These are phyloP conservation scores for Matsumurasca onukii DNA, from an alignment of 1,140 invertebrate genomes.

Conservation along the genomic window DNA sequence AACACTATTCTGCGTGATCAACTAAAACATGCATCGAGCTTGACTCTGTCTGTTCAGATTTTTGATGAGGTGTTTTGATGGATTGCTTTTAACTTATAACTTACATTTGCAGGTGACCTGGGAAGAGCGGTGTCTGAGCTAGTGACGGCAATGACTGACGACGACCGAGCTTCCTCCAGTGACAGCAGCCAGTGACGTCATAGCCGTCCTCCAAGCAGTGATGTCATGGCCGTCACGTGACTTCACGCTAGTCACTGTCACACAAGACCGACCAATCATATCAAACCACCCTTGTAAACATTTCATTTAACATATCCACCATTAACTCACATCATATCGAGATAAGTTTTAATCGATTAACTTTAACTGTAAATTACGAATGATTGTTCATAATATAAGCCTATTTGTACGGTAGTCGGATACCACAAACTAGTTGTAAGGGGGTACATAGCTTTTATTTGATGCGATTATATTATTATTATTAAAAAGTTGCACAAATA, in stretches of 20 bases:
- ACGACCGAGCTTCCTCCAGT: constrained; percentile 48
- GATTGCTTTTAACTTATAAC: no score
- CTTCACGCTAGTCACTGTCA: neutral
- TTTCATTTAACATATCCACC: constrained; percentile 21
- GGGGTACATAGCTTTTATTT: constrained; percentile 12
- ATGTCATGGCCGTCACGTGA: no score
- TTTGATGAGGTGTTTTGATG: no score
- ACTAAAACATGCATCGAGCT: no score
- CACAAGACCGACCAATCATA: constrained; percentile 12
- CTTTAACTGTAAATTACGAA: constrained; percentile 17
- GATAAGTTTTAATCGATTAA: constrained; percentile 24
- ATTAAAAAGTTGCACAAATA: constrained; percentile 13
- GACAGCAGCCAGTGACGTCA: constrained; percentile 23
- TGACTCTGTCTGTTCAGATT: no score
- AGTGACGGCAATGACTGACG: constrained; percentile 85
- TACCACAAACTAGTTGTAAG: constrained; percentile 1
- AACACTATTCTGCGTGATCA: no score
- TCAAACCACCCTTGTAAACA: constrained; percentile 2
- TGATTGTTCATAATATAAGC: neutral
- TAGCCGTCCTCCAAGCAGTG: no score
- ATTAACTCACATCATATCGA: constrained; percentile 5
- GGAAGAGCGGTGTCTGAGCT: constrained; percentile 82
- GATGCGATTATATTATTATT: constrained; percentile 22
- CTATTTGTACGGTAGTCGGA: constrained; percentile 10
- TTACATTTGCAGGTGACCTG: constrained; percentile 74